Conservation (phyloP, 2,797 vertebrate genomes). For the Platyrinchus mystaceus region DNA sequence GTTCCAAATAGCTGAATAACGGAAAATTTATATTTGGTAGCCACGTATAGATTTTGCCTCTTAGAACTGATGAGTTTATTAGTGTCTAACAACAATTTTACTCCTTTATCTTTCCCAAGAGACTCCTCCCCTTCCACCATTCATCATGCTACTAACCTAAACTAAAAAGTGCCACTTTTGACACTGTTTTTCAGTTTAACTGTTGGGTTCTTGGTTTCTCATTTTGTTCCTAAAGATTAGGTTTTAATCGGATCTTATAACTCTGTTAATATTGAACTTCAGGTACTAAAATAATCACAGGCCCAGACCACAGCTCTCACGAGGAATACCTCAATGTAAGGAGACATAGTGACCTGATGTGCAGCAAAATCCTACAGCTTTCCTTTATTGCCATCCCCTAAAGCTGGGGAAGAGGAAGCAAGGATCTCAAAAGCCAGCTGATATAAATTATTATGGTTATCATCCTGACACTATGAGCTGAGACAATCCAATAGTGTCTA, state of each 20-base stretch:
- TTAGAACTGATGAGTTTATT: background rate
- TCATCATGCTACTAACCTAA: background rate
- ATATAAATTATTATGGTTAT: background rate
- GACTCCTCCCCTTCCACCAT: background rate
- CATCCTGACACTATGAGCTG: background rate
- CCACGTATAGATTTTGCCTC: background rate
- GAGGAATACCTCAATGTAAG: background rate
- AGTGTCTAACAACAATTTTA: background rate
- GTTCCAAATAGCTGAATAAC: background rate
- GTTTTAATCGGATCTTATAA: background rate
- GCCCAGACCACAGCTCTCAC: background rate
- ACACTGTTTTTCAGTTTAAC: background rate
- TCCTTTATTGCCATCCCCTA: background rate
- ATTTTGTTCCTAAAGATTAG: background rate
- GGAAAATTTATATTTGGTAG: background rate
- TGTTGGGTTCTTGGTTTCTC: background rate
- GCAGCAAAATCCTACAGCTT: background rate
- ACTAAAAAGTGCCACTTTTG: background rate
- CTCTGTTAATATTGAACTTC: background rate
- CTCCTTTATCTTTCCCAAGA: background rate
- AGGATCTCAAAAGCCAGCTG: background rate
- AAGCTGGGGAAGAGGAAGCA: background rate
- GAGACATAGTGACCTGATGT: background rate
- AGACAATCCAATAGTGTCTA: background rate
- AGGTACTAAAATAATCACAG: background rate